These are phyloP conservation scores for Odobenus rosmarus DNA, from an alignment of 2,113 vertebrate species.

Conservation along the genomic window DNA sequence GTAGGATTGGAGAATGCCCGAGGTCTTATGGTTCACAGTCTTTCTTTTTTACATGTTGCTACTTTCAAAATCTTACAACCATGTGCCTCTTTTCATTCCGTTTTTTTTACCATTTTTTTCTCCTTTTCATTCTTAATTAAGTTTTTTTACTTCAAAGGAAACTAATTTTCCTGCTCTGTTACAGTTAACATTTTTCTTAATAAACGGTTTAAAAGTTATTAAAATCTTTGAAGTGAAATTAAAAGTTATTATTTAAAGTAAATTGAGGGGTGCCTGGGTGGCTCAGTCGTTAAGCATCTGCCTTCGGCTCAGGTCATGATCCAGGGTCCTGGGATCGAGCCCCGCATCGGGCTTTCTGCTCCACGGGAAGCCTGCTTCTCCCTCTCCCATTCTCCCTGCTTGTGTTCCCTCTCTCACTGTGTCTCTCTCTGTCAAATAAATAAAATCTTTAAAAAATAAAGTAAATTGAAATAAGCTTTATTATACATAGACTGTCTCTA, in stretches of 20 bases:
- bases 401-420: no score
- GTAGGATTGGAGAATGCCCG: not conserved
- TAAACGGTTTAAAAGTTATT: not conserved
- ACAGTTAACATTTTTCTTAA: conserved; percentile 4
- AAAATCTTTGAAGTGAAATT: not conserved
- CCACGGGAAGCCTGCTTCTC: no score
- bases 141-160: conserved; percentile 22
- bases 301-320: no score
- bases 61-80: not conserved
- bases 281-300: no score
- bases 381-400: no score
- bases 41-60: not conserved
- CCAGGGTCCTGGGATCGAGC: no score
- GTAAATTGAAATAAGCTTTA: not conserved
- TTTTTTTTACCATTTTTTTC: no score
- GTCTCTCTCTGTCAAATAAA: no score
- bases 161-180: not conserved
- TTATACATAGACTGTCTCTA: not conserved
- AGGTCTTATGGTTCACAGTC: not conserved
- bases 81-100: not conserved
- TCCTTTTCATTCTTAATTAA: not conserved
- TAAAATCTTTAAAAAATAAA: not conserved
- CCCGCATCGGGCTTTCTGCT: no score
- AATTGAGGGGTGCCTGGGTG: no score
- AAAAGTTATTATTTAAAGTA: no score